phyloP scores from a whole-genome alignment of 2,113 vertebrate species.

The Alaudala cheleensis region DNA sequence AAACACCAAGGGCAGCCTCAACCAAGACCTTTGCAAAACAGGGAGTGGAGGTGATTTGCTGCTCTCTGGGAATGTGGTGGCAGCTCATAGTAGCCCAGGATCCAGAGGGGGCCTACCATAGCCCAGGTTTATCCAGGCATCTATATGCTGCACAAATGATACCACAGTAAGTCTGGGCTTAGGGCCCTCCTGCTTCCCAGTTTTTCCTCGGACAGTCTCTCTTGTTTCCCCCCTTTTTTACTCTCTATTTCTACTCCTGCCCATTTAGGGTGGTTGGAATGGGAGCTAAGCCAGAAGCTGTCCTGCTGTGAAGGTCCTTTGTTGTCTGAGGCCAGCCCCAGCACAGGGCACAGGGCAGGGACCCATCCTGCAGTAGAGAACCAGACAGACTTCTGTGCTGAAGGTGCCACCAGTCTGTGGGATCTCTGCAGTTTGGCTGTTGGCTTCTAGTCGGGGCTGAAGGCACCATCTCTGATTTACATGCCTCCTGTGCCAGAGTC shows the following conservation, averaged over 20 bases:
- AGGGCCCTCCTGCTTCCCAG: not conserved
- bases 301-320: not conserved
- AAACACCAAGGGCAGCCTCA: not conserved
- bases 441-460: not conserved
- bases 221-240: fast-evolving
- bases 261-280: not conserved
- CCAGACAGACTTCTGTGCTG: not conserved
- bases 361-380: not conserved
- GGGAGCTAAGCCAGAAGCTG: not conserved
- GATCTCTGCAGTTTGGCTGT: not conserved
- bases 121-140: no score
- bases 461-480: not conserved
- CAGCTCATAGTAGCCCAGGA: not conserved
- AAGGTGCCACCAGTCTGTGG: not conserved
- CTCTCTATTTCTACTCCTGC: not conserved
- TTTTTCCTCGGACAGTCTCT: not conserved
- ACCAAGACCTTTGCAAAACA: not conserved
- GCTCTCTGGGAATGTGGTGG: not conserved
- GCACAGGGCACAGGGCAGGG: not conserved
- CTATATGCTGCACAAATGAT: fast-evolving
- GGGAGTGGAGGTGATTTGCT: not conserved
- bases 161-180: not conserved
- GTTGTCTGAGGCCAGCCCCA: not conserved
- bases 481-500: not conserved
- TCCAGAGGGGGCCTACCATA: not conserved